Evolutionary conservation across 1,140 invertebrate genomes (phyloP), one percentile per base, ranked within the genome.

Genomic region (Muscidifurax raptorellus): DNA sequence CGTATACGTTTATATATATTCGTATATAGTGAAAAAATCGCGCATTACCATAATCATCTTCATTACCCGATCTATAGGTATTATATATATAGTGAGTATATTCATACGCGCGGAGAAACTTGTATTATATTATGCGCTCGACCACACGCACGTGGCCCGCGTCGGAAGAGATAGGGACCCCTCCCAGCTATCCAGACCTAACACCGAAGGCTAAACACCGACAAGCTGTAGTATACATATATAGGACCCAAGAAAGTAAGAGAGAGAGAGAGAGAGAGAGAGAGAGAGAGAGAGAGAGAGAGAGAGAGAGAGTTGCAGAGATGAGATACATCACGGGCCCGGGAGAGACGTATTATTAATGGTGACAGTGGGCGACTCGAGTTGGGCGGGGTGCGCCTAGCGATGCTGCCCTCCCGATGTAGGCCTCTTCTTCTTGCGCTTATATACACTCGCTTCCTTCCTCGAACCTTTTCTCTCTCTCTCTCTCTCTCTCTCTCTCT

Each of bases 321-420:
- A 85, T 86, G 85, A 88, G 87, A 90, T 84, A 80, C 77, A 83
- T 83, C 82, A 78, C 64, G 59, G 52, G 28, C 64, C 28, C 66
- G 82, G 18, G 67, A 88, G 88, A 90, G 90, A 91, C 90, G 89
- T 90, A 91, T 91, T 91, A 91, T 91, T 91, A 91, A 91, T 91
- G 90, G 90, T 91, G 90, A 91, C 90, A 91, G 90, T 91, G 90
- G 90, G 89, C 90, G 90, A 91, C 90, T 87, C 88, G 86, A 87
- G 86, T 88, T 91, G 90, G 90, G 90, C 90, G 90, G 90, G 90
- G 88, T 90, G 88, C n/a, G n/a, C 85, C 47, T 75, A 75, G 78
- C 86, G 67, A 85, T 85, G 77, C 82, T 86, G 86, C 78, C 84
- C 86, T 83, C 80, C 64, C 82, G 77, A 87, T 87, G 59, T 76